Base-by-base conservation (phyloP, 92 coral and sea anemone species). In the Parazoanthus swiftii region DNA sequence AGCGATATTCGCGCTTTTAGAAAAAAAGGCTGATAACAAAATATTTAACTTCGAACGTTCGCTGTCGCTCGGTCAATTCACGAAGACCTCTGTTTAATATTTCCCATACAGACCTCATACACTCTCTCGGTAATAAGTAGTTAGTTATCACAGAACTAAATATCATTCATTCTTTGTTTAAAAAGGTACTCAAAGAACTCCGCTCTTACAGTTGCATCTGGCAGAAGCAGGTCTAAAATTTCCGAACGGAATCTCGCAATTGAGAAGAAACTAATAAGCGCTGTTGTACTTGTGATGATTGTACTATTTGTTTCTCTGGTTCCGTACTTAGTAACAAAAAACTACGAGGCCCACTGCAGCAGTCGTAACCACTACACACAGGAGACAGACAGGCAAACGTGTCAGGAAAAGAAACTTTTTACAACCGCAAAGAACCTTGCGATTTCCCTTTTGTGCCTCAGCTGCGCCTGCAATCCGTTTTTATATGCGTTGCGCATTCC, bases 401-500 rank as follows among this genome's bases (percentile, higher is more conserved):
- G 91, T 54, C 63, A 85, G 3, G 66, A 85, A 9, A 46, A 86
- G n/a, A 35, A 59, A 25, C 77, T 7, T 8, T 81, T 88, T 77
- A 54, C 38, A 56, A 51, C 76, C 8, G 59, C 88, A 4, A 85
- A 26, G 29, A 80, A 88, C 8, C 77, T 93, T 23, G 91, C 95
- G 3, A 8, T 89, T 10, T 86, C 93, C 15, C 29, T 93, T 79
- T 71, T 93, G 85, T 81, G 92, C 29, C 39, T 93, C 18, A 91
- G 95, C 76, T 77, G 88, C 42, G 93, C 90, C 0, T 25, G 89
- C 59, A 91, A 93, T 59, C 95, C 95, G 25, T 89, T 90, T 51
- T 81, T 92, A 29, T 90, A 90, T 81, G 93, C 93, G 6, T 92
- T 91, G 77, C 89, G 92, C 63, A 89, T 92, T 3, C 93, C 93